Evolutionary conservation across 1,140 invertebrate genomes (phyloP).

Genomic region (Apis dorsata): DNA sequence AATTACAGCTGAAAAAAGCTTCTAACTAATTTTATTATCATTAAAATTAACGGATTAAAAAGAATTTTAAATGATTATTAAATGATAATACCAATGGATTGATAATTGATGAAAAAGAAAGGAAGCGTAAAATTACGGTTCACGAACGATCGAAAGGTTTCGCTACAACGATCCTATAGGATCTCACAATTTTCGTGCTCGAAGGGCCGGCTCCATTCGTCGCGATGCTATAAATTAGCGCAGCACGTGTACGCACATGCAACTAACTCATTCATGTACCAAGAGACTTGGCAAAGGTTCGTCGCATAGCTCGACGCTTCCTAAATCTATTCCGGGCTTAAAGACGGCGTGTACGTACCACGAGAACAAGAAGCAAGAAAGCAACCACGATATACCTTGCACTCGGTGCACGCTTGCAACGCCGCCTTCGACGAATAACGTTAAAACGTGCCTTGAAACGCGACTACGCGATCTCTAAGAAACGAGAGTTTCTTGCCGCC

Average conservation of each 20-base stretch:
- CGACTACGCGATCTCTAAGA: neutral
- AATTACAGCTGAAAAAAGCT: too few relatives aligned
- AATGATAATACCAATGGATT: too few relatives aligned
- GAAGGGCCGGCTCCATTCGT: slow-evolving; percentile 30
- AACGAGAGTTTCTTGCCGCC: neutral
- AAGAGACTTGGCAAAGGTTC: slow-evolving; percentile 68
- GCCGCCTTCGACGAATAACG: slow-evolving; percentile 23
- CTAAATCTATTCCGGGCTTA: slow-evolving; percentile 74
- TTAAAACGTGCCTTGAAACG: slow-evolving; percentile 16
- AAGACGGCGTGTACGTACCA: slow-evolving; percentile 46
- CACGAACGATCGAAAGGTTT: slow-evolving; percentile 34
- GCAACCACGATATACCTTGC: slow-evolving; percentile 20
- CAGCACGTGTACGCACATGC: slow-evolving; percentile 73
- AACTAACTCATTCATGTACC: slow-evolving; percentile 77
- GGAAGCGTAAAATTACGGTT: neutral
- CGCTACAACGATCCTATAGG: slow-evolving; percentile 26
- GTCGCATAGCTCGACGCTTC: slow-evolving; percentile 75
- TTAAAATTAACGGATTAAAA: too few relatives aligned
- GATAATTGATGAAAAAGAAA: too few relatives aligned
- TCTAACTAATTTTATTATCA: too few relatives aligned
- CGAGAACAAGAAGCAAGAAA: slow-evolving; percentile 41
- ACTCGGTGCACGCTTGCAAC: slow-evolving; percentile 19
- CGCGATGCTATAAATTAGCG: slow-evolving; percentile 73
- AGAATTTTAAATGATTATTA: too few relatives aligned
- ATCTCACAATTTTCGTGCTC: slow-evolving; percentile 3